Evolutionary conservation across 2,113 vertebrate species (phyloP).

Genomic region (Trogon melanurus): DNA sequence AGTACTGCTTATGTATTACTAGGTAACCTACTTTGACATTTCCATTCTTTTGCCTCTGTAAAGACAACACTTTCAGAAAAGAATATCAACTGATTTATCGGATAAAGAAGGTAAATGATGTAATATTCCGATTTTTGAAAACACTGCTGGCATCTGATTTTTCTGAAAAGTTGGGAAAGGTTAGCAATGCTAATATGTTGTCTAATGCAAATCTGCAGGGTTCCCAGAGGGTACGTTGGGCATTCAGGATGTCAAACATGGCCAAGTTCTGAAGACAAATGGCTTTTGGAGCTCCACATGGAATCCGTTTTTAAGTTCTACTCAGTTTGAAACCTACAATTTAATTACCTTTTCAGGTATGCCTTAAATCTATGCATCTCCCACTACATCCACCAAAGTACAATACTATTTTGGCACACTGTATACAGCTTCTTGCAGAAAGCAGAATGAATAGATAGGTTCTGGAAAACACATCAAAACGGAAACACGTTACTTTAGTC

Average conservation of each 20-base stretch:
- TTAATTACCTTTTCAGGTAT: not conserved
- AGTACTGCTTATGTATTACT: not conserved
- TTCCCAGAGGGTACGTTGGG: not conserved
- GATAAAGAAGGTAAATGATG: not conserved
- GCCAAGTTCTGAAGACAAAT: not conserved
- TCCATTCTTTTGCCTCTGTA: not conserved
- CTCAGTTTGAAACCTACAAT: not conserved
- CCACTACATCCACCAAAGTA: not conserved
- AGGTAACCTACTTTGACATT: not conserved
- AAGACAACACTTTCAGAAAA: not conserved
- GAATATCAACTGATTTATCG: not conserved
- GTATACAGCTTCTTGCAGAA: not conserved
- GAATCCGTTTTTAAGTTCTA: rapidly evolving
- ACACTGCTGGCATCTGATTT: not conserved
- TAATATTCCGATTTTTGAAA: not conserved
- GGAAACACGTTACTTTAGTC: not conserved
- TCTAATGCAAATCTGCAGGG: not conserved
- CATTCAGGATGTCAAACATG: not conserved
- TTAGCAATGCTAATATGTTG: not conserved
- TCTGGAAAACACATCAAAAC: not conserved
- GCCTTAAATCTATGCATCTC: not conserved
- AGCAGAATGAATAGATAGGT: not conserved
- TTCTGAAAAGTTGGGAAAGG: not conserved
- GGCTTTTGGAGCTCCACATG: not conserved
- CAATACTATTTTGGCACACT: not conserved